phyloP scores from a whole-genome alignment of 1,140 invertebrate species.

The Aplysia californica region DNA sequence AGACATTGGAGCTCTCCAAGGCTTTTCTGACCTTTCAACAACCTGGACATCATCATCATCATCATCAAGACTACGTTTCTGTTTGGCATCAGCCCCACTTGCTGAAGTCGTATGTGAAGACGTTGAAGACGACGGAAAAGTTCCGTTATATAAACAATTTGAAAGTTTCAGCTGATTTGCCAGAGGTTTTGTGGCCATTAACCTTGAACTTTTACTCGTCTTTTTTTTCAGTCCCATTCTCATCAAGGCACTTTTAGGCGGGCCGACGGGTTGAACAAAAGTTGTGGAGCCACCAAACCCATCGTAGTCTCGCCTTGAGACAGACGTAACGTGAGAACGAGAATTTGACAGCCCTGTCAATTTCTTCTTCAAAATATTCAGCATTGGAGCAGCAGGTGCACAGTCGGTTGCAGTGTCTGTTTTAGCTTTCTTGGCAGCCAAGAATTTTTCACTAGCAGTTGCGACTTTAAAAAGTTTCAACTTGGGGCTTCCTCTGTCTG shows the following conservation, averaged over 20 bases:
- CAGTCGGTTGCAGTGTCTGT: slow-evolving; percentile 26
- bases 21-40: too few species aligned
- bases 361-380: slow-evolving; percentile 44
- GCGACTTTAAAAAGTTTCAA: slow-evolving; percentile 40
- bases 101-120: too few species aligned
- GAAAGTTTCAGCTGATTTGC: slow-evolving; percentile 7
- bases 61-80: too few species aligned
- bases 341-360: slow-evolving; percentile 16
- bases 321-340: slow-evolving; percentile 31
- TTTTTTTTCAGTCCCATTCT: background rate
- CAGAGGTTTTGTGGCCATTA: background rate
- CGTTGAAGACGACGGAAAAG: too few species aligned
- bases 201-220: background rate
- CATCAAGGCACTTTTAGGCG: slow-evolving; percentile 11
- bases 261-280: slow-evolving; percentile 34
- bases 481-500: background rate
- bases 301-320: slow-evolving; percentile 38
- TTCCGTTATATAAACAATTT: too few species aligned
- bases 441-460: slow-evolving; percentile 29
- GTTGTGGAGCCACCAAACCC: slow-evolving; percentile 44
- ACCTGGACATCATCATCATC: too few species aligned
- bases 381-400: slow-evolving; percentile 28
- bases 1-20: too few species aligned
- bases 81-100: too few species aligned
- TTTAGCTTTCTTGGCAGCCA: slow-evolving; percentile 33